phyloP scores from a whole-genome alignment of 2,113 vertebrate species.

The Diglossa brunneiventris region DNA sequence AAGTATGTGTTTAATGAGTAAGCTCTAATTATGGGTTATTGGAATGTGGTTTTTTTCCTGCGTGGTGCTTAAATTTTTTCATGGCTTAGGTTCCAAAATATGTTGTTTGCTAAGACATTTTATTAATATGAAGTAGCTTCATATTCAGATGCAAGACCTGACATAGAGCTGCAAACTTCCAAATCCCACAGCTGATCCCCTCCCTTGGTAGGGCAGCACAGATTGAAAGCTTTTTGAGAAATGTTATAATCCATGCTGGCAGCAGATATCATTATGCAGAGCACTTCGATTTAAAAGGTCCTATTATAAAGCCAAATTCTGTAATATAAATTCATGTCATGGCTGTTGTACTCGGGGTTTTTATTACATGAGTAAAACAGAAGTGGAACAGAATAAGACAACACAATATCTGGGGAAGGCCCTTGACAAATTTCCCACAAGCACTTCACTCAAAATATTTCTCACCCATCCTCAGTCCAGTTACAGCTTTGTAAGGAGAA shows the following conservation, averaged over 20 bases:
- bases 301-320: neutral
- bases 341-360: neutral
- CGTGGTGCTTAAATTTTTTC: neutral
- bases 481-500: neutral
- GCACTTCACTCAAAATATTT: neutral
- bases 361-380: neutral
- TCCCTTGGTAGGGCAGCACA: neutral
- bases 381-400: neutral
- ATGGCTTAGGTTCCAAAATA: neutral
- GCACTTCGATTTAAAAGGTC: neutral
- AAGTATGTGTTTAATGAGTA: neutral
- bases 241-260: neutral
- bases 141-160: neutral
- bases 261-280: neutral
- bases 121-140: neutral
- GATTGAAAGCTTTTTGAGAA: neutral
- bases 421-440: neutral
- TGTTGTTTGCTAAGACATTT: neutral
- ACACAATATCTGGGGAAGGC: neutral
- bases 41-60: rapidly evolving
- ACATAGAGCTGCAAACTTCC: neutral
- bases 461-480: neutral
- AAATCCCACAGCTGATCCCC: neutral
- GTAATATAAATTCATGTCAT: neutral
- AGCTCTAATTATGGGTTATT: neutral